Conservation (phyloP, 2,113 vertebrate genomes). For the Himantopus leucocephalus region DNA sequence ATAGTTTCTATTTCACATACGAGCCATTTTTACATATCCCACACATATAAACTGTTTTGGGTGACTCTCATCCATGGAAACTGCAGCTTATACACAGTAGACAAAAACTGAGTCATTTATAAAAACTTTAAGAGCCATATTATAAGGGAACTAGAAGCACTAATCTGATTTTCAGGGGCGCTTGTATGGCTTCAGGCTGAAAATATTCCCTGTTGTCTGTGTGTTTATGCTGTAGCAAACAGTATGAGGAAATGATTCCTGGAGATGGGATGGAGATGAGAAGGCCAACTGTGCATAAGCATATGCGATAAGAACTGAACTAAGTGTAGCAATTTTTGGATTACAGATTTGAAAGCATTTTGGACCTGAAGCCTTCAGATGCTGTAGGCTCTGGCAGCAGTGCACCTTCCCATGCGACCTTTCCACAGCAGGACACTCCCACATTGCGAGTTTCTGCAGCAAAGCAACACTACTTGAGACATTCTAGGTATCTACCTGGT, state of each 20-base stretch:
- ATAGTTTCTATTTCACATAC: background rate
- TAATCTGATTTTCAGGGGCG: background rate
- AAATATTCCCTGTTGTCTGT: background rate
- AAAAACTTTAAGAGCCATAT: background rate
- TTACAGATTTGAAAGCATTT: conserved; percentile 84
- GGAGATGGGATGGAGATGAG: background rate
- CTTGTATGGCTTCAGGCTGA: background rate
- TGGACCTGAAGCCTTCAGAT: conserved; percentile 85
- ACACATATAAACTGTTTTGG: rapidly evolving
- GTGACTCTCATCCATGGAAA: background rate
- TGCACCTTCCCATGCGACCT: conserved; percentile 75
- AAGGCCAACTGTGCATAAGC: background rate
- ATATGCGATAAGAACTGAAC: background rate
- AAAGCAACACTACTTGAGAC: conserved; percentile 89
- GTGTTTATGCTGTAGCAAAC: background rate
- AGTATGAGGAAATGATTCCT: background rate
- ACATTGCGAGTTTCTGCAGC: conserved; percentile 79
- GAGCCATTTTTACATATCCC: background rate
- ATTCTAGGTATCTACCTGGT: conserved; percentile 94
- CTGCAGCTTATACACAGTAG: background rate
- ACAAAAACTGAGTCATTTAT: background rate
- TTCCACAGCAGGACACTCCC: conserved; percentile 79
- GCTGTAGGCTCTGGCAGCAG: conserved; percentile 75
- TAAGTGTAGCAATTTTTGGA: background rate
- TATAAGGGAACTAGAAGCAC: background rate